Evolutionary conservation across 2,113 vertebrate species (phyloP), one percentile per base, ranked within the genome.

Genomic region (Xyliphius kryptos): DNA sequence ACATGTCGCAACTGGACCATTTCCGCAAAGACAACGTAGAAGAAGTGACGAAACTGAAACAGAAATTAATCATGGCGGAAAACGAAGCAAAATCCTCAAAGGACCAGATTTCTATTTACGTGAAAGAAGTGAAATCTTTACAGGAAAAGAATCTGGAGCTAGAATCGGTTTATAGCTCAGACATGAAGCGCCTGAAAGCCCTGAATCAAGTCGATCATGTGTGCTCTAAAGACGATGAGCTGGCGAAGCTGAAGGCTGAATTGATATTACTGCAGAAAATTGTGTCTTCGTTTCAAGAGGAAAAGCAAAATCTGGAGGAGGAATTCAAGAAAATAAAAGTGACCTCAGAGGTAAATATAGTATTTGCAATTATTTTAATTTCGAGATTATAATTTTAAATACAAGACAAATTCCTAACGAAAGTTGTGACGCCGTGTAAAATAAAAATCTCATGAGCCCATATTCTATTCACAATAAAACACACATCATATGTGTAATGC

Each of bases 341-440:
- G 41, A 88, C 87, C 52, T 75, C 74, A 64, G 87, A 97, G 95
- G 93, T 97, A 95, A 58, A 83, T n/a, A n/a, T n/a, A n/a, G n/a
- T n/a, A n/a, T n/a, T n/a, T n/a, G n/a, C n/a, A n/a, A n/a, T n/a
- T n/a, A n/a, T n/a, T n/a, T n/a, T n/a, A n/a, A n/a, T n/a, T n/a
- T n/a, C n/a, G n/a, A n/a, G n/a, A n/a, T n/a, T n/a, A n/a, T n/a
- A n/a, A n/a, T n/a, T n/a, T n/a, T n/a, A n/a, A n/a, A n/a, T n/a
- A n/a, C n/a, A n/a, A n/a, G n/a, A n/a, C n/a, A n/a, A n/a, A n/a
- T n/a, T n/a, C n/a, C n/a, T n/a, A n/a, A n/a, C n/a, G n/a, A n/a
- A n/a, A n/a, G n/a, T n/a, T n/a, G n/a, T n/a, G n/a, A n/a, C n/a
- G n/a, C n/a, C n/a, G n/a, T n/a, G n/a, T n/a, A n/a, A n/a, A n/a